phyloP scores from a whole-genome alignment of 2,113 vertebrate species.

The Protobothrops flavoviridis region DNA sequence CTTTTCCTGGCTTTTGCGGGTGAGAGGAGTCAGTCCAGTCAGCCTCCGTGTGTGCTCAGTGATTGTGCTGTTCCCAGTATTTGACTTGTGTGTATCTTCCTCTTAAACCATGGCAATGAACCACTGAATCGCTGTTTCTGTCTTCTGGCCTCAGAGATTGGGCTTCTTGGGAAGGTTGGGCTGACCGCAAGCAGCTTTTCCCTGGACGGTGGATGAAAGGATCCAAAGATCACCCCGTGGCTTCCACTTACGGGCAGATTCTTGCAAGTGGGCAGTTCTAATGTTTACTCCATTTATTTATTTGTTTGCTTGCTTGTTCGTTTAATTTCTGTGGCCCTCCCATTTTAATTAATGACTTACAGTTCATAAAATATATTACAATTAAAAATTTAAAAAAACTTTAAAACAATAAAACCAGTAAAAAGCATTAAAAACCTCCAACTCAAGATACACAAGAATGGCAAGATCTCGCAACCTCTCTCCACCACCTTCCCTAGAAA shows the following conservation, averaged over 20 bases:
- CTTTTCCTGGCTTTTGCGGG: background rate
- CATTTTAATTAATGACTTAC: background rate
- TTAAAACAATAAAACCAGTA: no score
- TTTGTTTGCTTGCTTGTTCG: background rate
- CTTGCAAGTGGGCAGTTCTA: background rate
- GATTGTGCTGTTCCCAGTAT: constrained; percentile 19
- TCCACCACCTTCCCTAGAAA: no score
- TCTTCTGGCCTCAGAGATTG: background rate
- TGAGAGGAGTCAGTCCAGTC: background rate
- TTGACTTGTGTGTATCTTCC: background rate
- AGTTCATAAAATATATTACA: background rate
- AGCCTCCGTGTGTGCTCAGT: constrained; percentile 14
- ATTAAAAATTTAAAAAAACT: no score
- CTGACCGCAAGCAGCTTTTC: background rate
- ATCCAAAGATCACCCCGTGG: background rate
- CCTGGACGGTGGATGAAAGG: background rate
- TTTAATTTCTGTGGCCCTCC: no score
- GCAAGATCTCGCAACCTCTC: no score
- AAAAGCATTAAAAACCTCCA: no score
- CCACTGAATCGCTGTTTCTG: background rate
- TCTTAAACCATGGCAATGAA: constrained; percentile 57
- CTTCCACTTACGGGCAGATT: background rate
- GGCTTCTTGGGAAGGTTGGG: background rate
- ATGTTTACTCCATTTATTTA: background rate
- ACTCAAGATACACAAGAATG: no score